Conservation (phyloP, 2,888 invertebrate species). For the Chalcosyrphus nemorum region DNA sequence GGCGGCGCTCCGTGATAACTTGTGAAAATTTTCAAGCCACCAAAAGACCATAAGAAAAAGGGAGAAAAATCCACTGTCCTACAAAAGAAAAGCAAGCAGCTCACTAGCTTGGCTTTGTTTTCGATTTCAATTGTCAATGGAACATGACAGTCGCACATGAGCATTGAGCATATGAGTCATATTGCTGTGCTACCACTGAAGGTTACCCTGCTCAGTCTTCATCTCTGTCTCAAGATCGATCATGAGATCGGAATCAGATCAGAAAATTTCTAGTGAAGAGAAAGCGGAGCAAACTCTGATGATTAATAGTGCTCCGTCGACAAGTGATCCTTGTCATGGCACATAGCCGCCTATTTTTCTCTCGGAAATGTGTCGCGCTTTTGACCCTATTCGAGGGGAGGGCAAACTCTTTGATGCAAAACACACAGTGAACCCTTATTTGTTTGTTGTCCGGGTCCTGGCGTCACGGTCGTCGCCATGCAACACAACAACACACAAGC, state of each 20-base stretch:
- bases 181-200: constrained; percentile 30
- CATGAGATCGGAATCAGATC: constrained; percentile 51
- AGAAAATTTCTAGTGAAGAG: constrained; percentile 43
- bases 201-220: constrained; percentile 37
- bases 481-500: constrained; percentile 36
- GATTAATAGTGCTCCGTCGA: constrained; percentile 49
- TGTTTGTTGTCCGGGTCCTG: constrained; percentile 19
- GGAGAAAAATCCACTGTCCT: constrained; percentile 62
- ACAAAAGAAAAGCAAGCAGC: constrained; percentile 50
- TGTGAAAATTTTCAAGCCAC: constrained; percentile 30
- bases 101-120: constrained; percentile 48
- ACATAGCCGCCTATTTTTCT: neutral
- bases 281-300: constrained; percentile 62
- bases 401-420: constrained; percentile 10
- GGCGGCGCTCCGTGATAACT: neutral
- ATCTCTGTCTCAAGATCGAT: constrained; percentile 59
- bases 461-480: constrained; percentile 15
- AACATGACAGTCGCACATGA: constrained; percentile 69
- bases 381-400: constrained; percentile 50
- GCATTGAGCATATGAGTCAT: constrained; percentile 69
- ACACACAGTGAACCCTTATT: constrained; percentile 55
- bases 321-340: constrained; percentile 55
- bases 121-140: constrained; percentile 70
- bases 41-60: constrained; percentile 21
- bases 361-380: constrained; percentile 30